Base-by-base conservation (phyloP, 2,113 vertebrate species). In the Cebidichthys violaceus region DNA sequence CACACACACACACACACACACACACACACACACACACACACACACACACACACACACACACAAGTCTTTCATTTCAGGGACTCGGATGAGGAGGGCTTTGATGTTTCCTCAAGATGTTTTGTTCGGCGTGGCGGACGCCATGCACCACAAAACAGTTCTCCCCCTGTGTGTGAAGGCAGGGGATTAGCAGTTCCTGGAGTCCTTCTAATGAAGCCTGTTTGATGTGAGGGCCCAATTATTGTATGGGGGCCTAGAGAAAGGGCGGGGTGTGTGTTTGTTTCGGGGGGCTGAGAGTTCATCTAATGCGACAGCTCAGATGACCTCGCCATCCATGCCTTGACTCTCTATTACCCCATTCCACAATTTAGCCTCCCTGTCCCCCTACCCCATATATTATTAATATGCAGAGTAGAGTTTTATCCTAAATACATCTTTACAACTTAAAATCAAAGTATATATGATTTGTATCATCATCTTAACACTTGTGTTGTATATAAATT, bases 141-240 rank as follows among this genome's bases (percentile, higher is more conserved):
- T 86, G 86, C 86, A 70, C 84, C 91, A 90, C 89, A 93, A 84
- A 84, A 82, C 70, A 71, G 5, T 75, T 70, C 81, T 55, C 75
- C 85, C 77, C 86, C 67, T 70, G 83, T 94, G 90, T 94, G 92
- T 91, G 91, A 94, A 93, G 86, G 70, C 86, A 71, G 69, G 81
- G 94, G 95, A 95, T 95, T 96, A 95, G 92, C 76, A 88, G 89
- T 90, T 93, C 84, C 94, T 93, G 90, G 89, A 94, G 93, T 91
- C 90, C 90, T 89, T 88, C 94, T 94, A 94, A 95, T 94, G 93
- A 95, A 94, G 92, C 81, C 84, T 72, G 90, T 95, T 96, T 95
- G 92, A 96, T 95, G 93, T 95, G 84, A 94, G 91, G 87, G 90
- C 92, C 94, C 92, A 96, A 95, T 95, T 95, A 95, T 84, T 82